Evolutionary conservation across 2,888 invertebrate genomes (phyloP), one percentile per base, ranked within the genome.

Genomic region (Eupsilia transversa): DNA sequence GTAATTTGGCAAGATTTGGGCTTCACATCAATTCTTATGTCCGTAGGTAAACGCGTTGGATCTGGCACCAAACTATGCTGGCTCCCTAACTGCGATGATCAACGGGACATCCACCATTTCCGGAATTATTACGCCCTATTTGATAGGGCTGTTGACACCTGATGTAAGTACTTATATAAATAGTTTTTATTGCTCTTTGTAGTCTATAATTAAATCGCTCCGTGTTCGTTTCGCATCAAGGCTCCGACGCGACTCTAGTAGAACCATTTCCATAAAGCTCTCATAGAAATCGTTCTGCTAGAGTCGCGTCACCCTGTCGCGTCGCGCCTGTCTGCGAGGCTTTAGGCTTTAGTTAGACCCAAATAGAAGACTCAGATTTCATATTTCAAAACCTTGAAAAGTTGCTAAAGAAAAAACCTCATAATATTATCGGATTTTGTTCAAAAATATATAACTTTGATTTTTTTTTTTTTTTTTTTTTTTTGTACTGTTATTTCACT

Each of bases 101-200:
- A 97, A 97, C 85, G 97, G 97, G 0, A 96, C 97, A 9, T 97
- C 97, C 0, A 97, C 97, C 0, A 93, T 97, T 72, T 97, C 97
- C 2, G 97, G 97, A 9, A 97, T 97, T 86, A 96, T 97, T 81
- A 97, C 97, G 5, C 97, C 97, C 0, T 97, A 97, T 87, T 91
- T 97, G 14, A 97, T 97, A 77, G 97, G 97, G 38, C 93, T 97
- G 33, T 91, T 97, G 73, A 97, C 97, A 6, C 97, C 97, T 76
- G 96, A 97, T 92, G 97, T 97, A 93, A 97, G 97, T 96, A n/a
- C n/a, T n/a, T n/a, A 87, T 78, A 17, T 60, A 54, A 6, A n/a
- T 20, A 10, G 10, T n/a, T 54, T 52, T 46, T 33, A n/a, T 68
- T 49, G 0, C 2, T 30, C 3, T n/a, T n/a, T n/a, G n/a, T n/a